These are phyloP conservation scores for Cuculus canorus DNA, from an alignment of 2,797 vertebrate species.

Conservation along the genomic window DNA sequence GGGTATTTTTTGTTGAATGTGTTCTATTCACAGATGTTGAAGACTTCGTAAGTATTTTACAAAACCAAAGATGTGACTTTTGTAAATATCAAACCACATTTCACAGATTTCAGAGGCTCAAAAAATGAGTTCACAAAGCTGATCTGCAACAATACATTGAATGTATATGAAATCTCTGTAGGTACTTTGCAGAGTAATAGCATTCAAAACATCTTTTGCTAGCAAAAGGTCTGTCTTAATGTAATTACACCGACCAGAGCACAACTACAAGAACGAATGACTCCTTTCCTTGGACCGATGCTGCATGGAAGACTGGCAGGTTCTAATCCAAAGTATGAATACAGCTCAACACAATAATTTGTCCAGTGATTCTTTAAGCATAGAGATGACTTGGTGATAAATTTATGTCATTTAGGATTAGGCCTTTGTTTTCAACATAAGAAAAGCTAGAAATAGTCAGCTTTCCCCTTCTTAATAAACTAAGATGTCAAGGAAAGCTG, in stretches of 20 bases:
- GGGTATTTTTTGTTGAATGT: background rate
- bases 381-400: background rate
- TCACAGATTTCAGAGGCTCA: background rate
- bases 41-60: background rate
- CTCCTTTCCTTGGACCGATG: background rate
- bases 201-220: background rate
- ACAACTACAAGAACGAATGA: fast-evolving
- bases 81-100: background rate
- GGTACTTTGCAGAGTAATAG: background rate
- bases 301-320: background rate
- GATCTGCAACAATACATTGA: background rate
- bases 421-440: background rate
- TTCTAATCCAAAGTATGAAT: background rate
- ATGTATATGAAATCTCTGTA: background rate
- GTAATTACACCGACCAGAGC: background rate
- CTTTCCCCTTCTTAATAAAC: background rate
- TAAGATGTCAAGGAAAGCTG: background rate
- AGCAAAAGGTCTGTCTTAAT: background rate
- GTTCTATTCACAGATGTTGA: background rate
- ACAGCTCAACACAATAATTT: background rate
- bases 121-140: background rate
- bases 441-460: background rate
- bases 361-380: background rate
- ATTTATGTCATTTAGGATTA: background rate
- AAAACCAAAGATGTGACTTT: background rate